Evolutionary conservation across 2,888 invertebrate genomes (phyloP), one percentile per base, ranked within the genome.

Genomic region (Cepaea hortensis): DNA sequence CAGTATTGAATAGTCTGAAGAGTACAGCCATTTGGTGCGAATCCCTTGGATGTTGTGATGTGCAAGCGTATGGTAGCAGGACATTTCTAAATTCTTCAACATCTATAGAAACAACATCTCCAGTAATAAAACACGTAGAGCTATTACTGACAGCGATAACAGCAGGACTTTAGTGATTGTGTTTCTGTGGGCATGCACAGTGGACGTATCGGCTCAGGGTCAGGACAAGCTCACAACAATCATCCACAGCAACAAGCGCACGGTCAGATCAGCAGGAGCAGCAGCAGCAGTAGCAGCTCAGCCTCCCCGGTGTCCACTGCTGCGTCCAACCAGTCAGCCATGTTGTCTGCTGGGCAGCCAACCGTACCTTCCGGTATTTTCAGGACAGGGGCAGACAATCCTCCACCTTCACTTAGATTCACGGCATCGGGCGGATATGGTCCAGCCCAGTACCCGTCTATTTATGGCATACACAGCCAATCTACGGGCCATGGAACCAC

Each of bases 381-480:
- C 70, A 85, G 85, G 7, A 87, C 91, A 62, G 91, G 92, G 23
- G 88, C 90, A 77, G 88, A 89, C 48, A 91, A 88, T 70, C 89
- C 90, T 85, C 81, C 90, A 65, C 65, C 65, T 9, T 73, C 81
- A 35, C 72, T 81, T 55, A 18, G 81, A 73, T 50, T 85, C 72
- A 5, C 79, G n/a, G 81, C 48, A 9, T 75, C 86, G 23, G 76
- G 85, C 5, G 86, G 73, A 68, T 84, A 73, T n/a, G 65, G 87
- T n/a, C 55, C 88, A 13, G 85, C 85, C n/a, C 90, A 87, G 50
- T 90, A 90, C 84, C 85, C 90, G 15, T 65, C 89, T n/a, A 72
- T 90, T n/a, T 90, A 91, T 87, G 89, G 88, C 20, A 84, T 89
- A 15, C 89, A 87, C 70, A 87, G 89, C 68, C 91, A 91, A 79